Conservation (phyloP, 2,888 invertebrate genomes). For the Ptilodon capucinus region DNA sequence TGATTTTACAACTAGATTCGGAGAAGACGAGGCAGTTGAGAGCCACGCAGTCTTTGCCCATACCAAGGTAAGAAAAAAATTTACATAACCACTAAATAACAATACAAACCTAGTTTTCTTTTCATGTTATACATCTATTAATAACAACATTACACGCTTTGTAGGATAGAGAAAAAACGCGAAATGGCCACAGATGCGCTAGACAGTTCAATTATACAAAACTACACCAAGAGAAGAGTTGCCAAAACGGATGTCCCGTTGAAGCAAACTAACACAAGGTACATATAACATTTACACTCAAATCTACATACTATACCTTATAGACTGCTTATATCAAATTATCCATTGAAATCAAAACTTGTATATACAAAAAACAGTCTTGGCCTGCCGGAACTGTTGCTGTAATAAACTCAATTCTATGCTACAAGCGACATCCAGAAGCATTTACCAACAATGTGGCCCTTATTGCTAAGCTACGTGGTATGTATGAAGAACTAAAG, state of each 20-base stretch:
- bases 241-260: slow-evolving; percentile 50
- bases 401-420: too few species aligned
- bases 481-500: too few species aligned
- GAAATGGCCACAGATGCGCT: slow-evolving; percentile 38
- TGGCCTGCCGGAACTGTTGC: too few species aligned
- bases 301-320: too few species aligned
- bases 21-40: slow-evolving; percentile 71
- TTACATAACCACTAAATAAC: background rate
- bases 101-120: too few species aligned
- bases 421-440: too few species aligned
- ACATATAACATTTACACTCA: slow-evolving; percentile 1
- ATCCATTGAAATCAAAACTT: too few species aligned
- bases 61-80: slow-evolving; percentile 33
- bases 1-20: slow-evolving; percentile 62
- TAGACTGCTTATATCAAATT: too few species aligned
- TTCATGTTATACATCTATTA: background rate
- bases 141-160: slow-evolving; percentile 6
- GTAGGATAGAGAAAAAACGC: slow-evolving; percentile 52
- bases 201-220: slow-evolving; percentile 51
- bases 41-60: slow-evolving; percentile 73
- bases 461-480: too few species aligned
- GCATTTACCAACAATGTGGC: too few species aligned
- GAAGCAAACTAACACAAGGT: slow-evolving; percentile 30
- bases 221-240: slow-evolving; percentile 58
- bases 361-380: too few species aligned